Conservation (phyloP, 2,888 invertebrate species). For the Andrena fulva region DNA sequence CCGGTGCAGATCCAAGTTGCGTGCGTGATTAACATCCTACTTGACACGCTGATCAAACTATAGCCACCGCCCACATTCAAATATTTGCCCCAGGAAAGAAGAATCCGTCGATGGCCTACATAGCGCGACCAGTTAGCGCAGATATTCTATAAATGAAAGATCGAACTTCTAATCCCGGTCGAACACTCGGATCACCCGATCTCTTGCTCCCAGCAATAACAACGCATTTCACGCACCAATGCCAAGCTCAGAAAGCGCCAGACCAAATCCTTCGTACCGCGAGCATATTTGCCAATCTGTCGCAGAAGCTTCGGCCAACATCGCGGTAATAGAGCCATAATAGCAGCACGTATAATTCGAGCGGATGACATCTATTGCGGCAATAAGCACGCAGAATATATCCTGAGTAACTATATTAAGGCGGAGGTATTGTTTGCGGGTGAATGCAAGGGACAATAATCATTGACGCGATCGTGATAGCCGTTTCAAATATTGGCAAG, state of each 20-base stretch:
- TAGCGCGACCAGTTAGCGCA: background rate
- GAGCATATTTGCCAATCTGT: background rate
- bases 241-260: background rate
- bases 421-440: constrained; percentile 1
- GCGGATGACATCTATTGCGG: constrained; percentile 5
- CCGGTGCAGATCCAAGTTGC: background rate
- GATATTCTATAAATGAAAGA: background rate
- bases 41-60: background rate
- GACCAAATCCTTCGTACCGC: background rate
- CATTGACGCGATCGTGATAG: constrained; percentile 10
- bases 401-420: constrained; percentile 20
- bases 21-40: background rate
- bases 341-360: constrained; percentile 10
- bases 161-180: background rate
- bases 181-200: background rate
- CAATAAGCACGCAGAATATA: background rate
- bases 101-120: background rate
- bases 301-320: background rate
- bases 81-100: background rate
- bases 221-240: too few species aligned
- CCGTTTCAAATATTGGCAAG: constrained; percentile 9
- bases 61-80: background rate
- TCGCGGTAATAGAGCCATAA: background rate
- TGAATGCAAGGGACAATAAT: constrained; percentile 11
- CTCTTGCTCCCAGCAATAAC: background rate